A percentile compares a stretch with the other conserved stretches of the same genome.
phyloP scores from a whole-genome alignment of 2,888 invertebrate genomes.

The Callyntrura sp. region DNA sequence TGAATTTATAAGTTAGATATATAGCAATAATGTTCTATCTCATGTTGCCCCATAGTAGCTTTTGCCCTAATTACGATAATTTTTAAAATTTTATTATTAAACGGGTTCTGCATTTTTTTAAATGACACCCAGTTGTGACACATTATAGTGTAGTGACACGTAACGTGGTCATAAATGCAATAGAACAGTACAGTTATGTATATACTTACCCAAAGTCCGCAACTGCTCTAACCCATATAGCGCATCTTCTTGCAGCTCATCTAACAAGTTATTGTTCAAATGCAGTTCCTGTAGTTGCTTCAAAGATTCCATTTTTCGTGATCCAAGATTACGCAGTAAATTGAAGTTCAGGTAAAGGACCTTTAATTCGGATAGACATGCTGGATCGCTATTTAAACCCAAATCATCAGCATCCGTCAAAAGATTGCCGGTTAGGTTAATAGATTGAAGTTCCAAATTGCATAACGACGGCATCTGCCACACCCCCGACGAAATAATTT shows the following conservation, averaged over 20 bases:
- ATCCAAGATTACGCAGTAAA: conserved; percentile 90
- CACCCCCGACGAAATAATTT: too few species aligned
- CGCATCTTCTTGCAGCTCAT: conserved; percentile 90
- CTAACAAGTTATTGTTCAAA: conserved; percentile 92
- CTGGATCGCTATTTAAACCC: conserved; percentile 86
- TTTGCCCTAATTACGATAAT: too few species aligned
- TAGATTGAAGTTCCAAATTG: conserved; percentile 88
- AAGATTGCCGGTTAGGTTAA: conserved; percentile 92
- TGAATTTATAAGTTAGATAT: too few species aligned
- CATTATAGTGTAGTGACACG: too few species aligned
- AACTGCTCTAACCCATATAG: conserved; percentile 90
- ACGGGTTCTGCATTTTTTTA: too few species aligned
- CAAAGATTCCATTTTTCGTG: conserved; percentile 90
- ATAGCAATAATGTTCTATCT: too few species aligned
- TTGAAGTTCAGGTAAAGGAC: conserved; percentile 90
- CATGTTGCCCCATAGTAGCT: too few species aligned
- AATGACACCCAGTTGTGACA: too few species aligned
- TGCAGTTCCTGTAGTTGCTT: conserved; percentile 90
- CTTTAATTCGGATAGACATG: conserved; percentile 84
- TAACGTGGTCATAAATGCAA: too few species aligned
- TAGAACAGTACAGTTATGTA: conserved; percentile 86
- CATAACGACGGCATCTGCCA: conserved; percentile 92
- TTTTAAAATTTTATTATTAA: too few species aligned
- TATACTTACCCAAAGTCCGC: conserved; percentile 87
- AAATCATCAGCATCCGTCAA: conserved; percentile 92